Evolutionary conservation across 2,113 vertebrate species (phyloP).

Genomic region (Saccopteryx bilineata): DNA sequence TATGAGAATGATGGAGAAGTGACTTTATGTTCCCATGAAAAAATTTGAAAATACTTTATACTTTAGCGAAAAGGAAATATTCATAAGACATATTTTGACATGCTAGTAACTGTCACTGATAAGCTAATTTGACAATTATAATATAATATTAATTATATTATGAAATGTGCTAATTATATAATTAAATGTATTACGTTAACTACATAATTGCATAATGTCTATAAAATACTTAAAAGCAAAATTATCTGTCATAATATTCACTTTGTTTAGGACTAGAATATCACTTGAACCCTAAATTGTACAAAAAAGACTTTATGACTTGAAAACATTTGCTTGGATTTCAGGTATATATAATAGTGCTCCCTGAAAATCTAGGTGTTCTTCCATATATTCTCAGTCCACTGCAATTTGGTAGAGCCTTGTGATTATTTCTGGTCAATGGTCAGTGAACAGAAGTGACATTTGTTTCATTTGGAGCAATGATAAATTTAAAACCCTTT

Average conservation of each 20-base stretch:
- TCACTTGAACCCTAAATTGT: conserved; percentile 5
- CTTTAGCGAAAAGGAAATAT: not conserved
- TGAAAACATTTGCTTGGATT: not conserved
- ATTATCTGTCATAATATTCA: not conserved
- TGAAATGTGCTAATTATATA: conserved; percentile 64
- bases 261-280: not conserved
- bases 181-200: conserved; percentile 72
- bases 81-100: not conserved
- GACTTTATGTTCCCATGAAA: not conserved
- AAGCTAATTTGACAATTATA: conserved; percentile 67
- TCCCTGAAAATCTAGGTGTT: not conserved
- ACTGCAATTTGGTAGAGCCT: not conserved
- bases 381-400: not conserved
- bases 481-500: not conserved
- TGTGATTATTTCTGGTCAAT: not conserved
- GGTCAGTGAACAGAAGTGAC: not conserved
- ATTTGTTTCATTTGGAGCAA: not conserved
- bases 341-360: not conserved
- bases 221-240: conserved; percentile 55
- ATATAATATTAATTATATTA: conserved; percentile 57
- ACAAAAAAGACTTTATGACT: not conserved
- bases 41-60: conserved; percentile 5
- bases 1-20: not conserved
- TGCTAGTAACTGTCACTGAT: not conserved
- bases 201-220: conserved; percentile 52